Base-by-base conservation (phyloP, 30 jellyfish, hydroid and myxozoan species). In the Aurelia aurita complex sp. Pacific region DNA sequence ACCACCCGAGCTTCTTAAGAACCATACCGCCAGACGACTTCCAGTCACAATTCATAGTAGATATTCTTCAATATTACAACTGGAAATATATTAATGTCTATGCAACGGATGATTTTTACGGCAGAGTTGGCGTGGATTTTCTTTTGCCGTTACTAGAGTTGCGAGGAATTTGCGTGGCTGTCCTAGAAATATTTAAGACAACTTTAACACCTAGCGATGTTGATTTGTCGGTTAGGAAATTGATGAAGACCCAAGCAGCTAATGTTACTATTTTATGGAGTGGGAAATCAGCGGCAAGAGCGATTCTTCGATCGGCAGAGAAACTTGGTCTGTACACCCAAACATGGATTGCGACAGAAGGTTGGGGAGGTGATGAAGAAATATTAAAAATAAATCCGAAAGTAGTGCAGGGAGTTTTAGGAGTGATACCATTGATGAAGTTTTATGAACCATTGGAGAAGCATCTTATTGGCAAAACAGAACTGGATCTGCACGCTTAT, bases 1-100 rank as follows among this genome's bases (percentile, higher is more conserved):
- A 46, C 16, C 77, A 94, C 80, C 97, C 97, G 43, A 86, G 83
- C 85, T 94, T 94, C 83, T 60, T 94, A 19, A 79, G 98, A 29
- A 94, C 98, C 9, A 85, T 88, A 19, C 98, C 98, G 32, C 88
- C 97, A n/a, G 98, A 94, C 64, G 66, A 53, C 64, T 81, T 72
- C 68, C 97, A 88, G 64, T 91, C 97, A 11, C 74, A 69, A 23
- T 89, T 86, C 29, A 83, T 94, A 7, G 92, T 81, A 4, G 98
- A 88, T 59, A 40, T 94, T 35, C 85, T 94, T 55, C 52, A 61
- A 60, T 52, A 82, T 35, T 94, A 69, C 74, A 88, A 82, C 75
- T 94, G 98, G 98, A 61, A 64, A 61, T 94, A 88, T 68, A 96
- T 94, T 11, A 88, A 89, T 34, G 94, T 85, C 12, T 42, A 88